Evolutionary conservation across 2,797 vertebrate species (phyloP).

Genomic region (Pristis pectinata): DNA sequence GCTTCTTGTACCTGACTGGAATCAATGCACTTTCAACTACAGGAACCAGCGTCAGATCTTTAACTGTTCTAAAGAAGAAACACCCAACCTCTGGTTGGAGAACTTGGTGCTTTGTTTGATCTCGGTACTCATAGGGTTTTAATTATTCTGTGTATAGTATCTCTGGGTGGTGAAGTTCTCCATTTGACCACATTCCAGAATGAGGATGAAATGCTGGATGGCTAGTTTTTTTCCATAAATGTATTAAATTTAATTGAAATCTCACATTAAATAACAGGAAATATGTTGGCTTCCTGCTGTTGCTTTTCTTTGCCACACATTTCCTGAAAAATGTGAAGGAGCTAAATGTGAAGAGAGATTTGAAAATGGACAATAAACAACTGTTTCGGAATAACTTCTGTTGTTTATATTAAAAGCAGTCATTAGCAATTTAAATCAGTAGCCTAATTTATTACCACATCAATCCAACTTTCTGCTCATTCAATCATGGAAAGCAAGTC

Average conservation of each 20-base stretch:
- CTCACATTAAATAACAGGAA: neutral
- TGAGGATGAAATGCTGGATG: neutral
- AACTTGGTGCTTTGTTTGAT: neutral
- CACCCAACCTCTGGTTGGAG: neutral
- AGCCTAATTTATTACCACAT: neutral
- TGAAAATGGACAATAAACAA: neutral
- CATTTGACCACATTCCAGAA: neutral
- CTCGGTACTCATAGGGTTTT: neutral
- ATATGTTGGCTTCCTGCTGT: neutral
- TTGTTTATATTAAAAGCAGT: neutral
- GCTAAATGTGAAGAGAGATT: neutral
- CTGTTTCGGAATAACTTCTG: neutral
- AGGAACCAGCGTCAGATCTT: neutral
- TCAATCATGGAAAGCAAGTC: neutral
- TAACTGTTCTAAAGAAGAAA: neutral
- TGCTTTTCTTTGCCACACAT: neutral
- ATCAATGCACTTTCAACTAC: no score
- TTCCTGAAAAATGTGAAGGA: neutral
- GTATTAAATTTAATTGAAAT: neutral
- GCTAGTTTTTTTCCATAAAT: neutral
- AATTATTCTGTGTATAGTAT: neutral
- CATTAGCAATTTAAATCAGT: slow-evolving; percentile 22
- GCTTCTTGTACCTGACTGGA: no score
- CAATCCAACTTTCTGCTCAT: neutral
- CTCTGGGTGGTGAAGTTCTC: neutral